Evolutionary conservation across 2,797 vertebrate genomes (phyloP).

Genomic region (Cyprinodon diabolis): DNA sequence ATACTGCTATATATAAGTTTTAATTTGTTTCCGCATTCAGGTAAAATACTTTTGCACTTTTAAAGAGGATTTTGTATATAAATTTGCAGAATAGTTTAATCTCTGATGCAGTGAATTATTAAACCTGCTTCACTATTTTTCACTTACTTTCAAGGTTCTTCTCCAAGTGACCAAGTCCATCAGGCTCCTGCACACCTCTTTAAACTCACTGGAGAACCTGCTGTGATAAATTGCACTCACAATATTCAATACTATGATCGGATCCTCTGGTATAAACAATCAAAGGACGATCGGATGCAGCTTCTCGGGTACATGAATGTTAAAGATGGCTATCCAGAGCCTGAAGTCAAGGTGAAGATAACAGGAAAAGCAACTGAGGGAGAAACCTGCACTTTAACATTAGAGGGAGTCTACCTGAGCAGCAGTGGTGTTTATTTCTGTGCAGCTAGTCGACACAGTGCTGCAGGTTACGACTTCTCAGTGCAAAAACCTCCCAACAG

Average conservation of each 20-base stretch:
- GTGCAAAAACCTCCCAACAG: constrained; percentile 43
- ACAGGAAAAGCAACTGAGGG: constrained; percentile 21
- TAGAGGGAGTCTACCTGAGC: constrained; percentile 9
- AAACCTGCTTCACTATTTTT: background rate
- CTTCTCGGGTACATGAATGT: constrained; percentile 46
- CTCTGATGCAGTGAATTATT: background rate
- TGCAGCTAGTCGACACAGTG: constrained; percentile 55
- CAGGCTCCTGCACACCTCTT: constrained; percentile 48
- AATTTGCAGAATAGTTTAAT: background rate
- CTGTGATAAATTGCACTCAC: constrained; percentile 46
- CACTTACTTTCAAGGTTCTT: background rate
- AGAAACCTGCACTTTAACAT: constrained; percentile 27
- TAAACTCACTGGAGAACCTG: background rate
- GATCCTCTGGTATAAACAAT: constrained; percentile 66
- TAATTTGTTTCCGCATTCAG: background rate
- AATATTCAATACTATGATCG: background rate
- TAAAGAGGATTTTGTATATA: no score
- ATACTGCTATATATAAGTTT: background rate
- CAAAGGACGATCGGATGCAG: constrained; percentile 14
- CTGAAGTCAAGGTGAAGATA: constrained; percentile 12
- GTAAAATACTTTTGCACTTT: background rate
- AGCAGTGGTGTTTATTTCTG: constrained; percentile 64
- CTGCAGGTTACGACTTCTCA: background rate
- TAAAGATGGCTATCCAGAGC: background rate
- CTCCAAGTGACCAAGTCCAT: constrained; percentile 4